Percentiles rank a stretch among this genome's conserved stretches.
These are phyloP conservation scores for Centropus unirufus DNA, from an alignment of 2,113 vertebrate genomes.

Conservation along the genomic window DNA sequence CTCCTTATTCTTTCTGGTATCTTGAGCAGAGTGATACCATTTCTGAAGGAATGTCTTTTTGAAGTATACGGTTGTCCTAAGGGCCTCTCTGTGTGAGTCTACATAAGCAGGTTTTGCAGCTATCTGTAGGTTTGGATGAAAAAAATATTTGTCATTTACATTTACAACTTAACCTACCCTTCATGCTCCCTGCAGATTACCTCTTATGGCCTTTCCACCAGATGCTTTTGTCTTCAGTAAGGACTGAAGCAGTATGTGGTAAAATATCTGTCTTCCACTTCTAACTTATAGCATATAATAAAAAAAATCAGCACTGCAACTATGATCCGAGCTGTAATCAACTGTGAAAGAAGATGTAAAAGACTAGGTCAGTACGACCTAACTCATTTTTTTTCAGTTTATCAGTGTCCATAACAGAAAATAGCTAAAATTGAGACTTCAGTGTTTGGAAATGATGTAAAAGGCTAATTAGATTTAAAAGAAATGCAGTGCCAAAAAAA, in stretches of 20 bases:
- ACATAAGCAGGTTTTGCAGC: background rate
- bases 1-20: background rate
- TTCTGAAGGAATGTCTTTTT: background rate
- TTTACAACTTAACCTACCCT: background rate
- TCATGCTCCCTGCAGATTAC: background rate
- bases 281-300: background rate
- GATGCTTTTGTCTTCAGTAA: background rate
- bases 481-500: background rate
- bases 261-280: background rate
- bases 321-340: background rate
- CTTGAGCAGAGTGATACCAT: accelerated
- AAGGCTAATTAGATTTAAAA: background rate
- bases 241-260: background rate
- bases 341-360: background rate
- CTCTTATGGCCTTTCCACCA: background rate
- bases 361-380: background rate
- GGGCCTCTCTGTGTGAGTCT: background rate
- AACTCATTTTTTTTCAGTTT: background rate
- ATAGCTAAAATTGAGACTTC: background rate
- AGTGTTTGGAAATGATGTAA: background rate
- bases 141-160: background rate
- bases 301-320: background rate
- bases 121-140: background rate
- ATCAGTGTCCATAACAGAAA: background rate
- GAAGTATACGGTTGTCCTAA: background rate